Evolutionary conservation across 1,140 invertebrate species (phyloP).

Genomic region (Argopecten irradians): DNA sequence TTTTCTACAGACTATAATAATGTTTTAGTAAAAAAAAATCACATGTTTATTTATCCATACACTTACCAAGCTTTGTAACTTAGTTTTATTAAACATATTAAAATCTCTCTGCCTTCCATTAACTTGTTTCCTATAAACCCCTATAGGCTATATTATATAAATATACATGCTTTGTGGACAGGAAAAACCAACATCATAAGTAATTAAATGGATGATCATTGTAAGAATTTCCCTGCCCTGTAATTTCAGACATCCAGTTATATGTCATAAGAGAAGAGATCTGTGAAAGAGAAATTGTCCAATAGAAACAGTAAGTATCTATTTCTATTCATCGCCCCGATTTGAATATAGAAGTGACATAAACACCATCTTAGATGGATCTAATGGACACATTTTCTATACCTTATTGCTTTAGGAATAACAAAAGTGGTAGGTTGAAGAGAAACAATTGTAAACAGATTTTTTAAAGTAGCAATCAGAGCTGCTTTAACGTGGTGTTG

Average conservation of each 20-base stretch:
- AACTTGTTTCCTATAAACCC: too few species aligned
- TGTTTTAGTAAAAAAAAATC: too few species aligned
- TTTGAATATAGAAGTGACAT: neutral
- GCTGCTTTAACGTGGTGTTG: neutral
- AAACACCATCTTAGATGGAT: neutral
- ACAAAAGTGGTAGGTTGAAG: neutral
- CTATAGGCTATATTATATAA: too few species aligned
- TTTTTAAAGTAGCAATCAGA: neutral
- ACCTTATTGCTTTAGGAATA: neutral
- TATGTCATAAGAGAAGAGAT: neutral
- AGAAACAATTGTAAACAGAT: constrained; percentile 12
- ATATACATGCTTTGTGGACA: neutral
- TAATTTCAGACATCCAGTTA: neutral
- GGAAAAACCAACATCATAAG: neutral
- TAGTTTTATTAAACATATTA: too few species aligned
- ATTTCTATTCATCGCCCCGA: neutral
- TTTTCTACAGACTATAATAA: too few species aligned
- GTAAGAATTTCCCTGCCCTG: neutral
- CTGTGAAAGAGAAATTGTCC: neutral
- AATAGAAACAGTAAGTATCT: neutral
- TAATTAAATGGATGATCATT: neutral
- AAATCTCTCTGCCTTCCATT: too few species aligned
- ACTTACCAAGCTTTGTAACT: too few species aligned
- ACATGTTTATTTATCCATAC: too few species aligned
- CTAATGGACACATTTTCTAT: neutral